A percentile compares a stretch with the other conserved stretches of the same genome.
Evolutionary conservation across 2,888 invertebrate species (phyloP).

Genomic region (Drosophila mimica): DNA sequence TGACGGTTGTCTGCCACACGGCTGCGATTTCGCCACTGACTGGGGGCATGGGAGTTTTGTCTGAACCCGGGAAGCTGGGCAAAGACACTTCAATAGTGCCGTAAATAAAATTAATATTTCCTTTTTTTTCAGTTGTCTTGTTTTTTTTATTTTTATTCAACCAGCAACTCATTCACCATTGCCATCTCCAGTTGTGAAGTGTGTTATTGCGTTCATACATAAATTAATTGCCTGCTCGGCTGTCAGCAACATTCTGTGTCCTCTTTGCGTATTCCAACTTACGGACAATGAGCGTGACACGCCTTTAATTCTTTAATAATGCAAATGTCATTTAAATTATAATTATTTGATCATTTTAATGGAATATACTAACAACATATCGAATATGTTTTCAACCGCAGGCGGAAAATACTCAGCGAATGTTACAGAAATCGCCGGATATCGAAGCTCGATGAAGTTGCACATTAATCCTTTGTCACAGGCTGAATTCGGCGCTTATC

Average conservation of each 20-base stretch:
- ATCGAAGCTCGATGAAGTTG: conserved; percentile 91
- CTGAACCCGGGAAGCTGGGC: conserved; percentile 13
- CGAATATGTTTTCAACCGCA: conserved; percentile 67
- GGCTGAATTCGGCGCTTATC: conserved; percentile 91
- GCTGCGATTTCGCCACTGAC: conserved; percentile 53
- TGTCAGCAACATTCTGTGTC: conserved; percentile 66
- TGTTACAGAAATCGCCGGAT: conserved; percentile 89
- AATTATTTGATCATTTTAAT: conserved; percentile 65
- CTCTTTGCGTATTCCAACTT: conserved; percentile 37
- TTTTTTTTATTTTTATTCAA: conserved; percentile 39
- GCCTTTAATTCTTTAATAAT: conserved; percentile 73
- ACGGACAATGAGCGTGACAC: conserved; percentile 55
- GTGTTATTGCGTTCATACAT: conserved; percentile 59
- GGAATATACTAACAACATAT: conserved; percentile 28
- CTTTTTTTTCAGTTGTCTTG: conserved; percentile 49
- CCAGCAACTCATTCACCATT: conserved; percentile 55
- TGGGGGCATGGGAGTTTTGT: conserved; percentile 33
- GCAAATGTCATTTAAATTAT: conserved; percentile 67
- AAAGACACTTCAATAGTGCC: conserved; percentile 26
- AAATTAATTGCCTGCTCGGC: conserved; percentile 57
- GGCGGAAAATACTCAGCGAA: conserved; percentile 90
- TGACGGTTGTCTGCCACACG: conserved; percentile 49
- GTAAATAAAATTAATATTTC: conserved; percentile 72
- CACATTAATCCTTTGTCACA: conserved; percentile 89
- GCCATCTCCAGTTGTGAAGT: conserved; percentile 14